A percentile compares a stretch with the other conserved stretches of the same genome.
Conservation (phyloP, 2,797 vertebrate genomes). For the Megaceryle alcyon region DNA sequence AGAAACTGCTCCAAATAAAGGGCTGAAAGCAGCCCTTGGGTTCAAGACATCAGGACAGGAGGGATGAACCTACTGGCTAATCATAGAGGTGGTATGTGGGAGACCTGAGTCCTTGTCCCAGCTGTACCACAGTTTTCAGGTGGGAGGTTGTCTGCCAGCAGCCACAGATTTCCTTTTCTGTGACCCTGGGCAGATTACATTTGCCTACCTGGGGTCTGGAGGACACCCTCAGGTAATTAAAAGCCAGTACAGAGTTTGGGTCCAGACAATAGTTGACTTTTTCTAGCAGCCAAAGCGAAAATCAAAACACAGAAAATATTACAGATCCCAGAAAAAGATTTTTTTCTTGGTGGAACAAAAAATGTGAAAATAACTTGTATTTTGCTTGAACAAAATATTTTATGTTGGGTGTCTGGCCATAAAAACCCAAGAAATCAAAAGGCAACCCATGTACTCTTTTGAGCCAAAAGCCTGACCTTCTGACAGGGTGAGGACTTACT, state of each 20-base stretch:
- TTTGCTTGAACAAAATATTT: not conserved
- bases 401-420: not conserved
- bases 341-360: not conserved
- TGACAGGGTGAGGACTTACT: not conserved
- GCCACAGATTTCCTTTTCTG: not conserved
- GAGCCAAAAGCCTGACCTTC: not conserved
- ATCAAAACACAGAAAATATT: not conserved
- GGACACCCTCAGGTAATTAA: not conserved
- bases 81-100: not conserved
- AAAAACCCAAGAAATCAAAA: not conserved
- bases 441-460: not conserved
- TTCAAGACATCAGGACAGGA: not conserved
- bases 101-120: not conserved
- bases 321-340: not conserved
- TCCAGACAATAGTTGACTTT: not conserved
- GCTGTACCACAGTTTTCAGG: not conserved
- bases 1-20: not conserved
- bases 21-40: fast-evolving
- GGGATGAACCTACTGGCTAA: not conserved
- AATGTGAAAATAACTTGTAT: not conserved
- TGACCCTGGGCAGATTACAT: not conserved
- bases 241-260: not conserved
- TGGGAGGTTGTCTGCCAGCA: not conserved
- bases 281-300: not conserved
- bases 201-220: not conserved